A percentile compares a stretch with the other conserved stretches of the same genome.
These are phyloP conservation scores for Nycticorax nycticorax DNA, from an alignment of 2,113 vertebrate genomes.

Conservation along the genomic window DNA sequence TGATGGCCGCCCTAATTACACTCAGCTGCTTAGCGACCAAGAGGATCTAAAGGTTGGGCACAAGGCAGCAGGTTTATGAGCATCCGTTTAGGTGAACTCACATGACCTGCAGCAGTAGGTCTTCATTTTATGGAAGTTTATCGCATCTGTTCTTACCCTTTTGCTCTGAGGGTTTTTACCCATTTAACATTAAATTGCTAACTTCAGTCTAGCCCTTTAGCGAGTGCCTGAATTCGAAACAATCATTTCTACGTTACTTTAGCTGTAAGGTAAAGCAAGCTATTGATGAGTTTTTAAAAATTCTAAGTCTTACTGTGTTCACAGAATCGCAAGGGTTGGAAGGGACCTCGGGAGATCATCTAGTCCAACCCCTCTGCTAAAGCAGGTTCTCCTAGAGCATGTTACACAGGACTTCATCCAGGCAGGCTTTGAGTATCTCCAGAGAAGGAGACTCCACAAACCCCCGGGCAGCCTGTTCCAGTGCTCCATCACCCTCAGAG, in stretches of 20 bases:
- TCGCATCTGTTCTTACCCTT: neutral
- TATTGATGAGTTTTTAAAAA: neutral
- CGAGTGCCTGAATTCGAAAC: neutral
- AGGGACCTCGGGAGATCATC: too few species aligned
- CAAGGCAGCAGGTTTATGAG: neutral
- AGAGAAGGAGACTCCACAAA: too few species aligned
- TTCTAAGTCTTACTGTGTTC: neutral
- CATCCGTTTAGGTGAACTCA: neutral
- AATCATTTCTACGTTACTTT: neutral
- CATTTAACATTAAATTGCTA: neutral
- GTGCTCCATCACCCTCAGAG: too few species aligned
- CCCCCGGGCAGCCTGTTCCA: too few species aligned
- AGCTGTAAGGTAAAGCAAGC: neutral
- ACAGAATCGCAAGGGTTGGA: too few species aligned
- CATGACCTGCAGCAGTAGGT: neutral
- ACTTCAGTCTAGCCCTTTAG: neutral
- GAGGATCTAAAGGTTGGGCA: neutral
- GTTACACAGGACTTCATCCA: too few species aligned
- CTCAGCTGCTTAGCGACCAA: neutral
- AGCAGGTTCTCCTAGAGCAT: too few species aligned
- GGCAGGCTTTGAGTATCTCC: too few species aligned
- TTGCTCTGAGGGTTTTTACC: neutral
- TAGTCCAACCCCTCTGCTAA: too few species aligned
- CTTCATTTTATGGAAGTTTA: neutral
- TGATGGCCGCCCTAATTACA: neutral